Percentiles rank a stretch among this genome's conserved stretches.
Evolutionary conservation across 2,888 invertebrate species (phyloP).

Genomic region (Tenthredo notha): DNA sequence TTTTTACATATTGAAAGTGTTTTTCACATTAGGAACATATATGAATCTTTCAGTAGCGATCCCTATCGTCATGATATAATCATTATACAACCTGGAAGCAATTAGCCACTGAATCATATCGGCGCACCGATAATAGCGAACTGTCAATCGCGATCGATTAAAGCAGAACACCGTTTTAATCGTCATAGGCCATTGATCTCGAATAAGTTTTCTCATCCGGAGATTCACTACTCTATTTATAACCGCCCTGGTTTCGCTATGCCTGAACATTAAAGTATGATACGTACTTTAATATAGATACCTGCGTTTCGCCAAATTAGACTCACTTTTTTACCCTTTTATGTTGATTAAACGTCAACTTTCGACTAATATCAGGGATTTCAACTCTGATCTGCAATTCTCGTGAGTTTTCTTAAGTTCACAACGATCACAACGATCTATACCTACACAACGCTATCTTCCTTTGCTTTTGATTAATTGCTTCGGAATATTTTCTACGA

Average conservation of each 20-base stretch:
- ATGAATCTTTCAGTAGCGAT: background rate
- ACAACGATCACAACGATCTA: background rate
- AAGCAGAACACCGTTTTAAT: background rate
- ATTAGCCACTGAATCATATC: constrained; percentile 5
- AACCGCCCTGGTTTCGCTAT: background rate
- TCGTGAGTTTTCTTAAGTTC: background rate
- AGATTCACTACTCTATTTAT: background rate
- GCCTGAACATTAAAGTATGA: background rate
- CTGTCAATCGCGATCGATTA: background rate
- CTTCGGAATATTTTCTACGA: background rate
- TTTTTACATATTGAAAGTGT: background rate
- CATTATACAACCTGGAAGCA: background rate
- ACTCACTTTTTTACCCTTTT: constrained; percentile 14
- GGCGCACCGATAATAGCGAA: background rate
- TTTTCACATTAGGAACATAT: background rate
- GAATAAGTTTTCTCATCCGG: background rate
- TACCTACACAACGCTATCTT: background rate
- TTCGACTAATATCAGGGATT: background rate
- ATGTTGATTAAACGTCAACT: constrained; percentile 10
- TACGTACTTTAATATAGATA: background rate
- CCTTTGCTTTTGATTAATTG: background rate
- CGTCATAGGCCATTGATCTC: background rate
- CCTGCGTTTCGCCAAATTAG: background rate
- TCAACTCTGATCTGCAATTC: background rate
- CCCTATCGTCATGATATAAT: background rate